Percentiles rank a stretch among this genome's conserved stretches.
Conservation (phyloP, 2,797 vertebrate genomes). For the Lophius americanus region DNA sequence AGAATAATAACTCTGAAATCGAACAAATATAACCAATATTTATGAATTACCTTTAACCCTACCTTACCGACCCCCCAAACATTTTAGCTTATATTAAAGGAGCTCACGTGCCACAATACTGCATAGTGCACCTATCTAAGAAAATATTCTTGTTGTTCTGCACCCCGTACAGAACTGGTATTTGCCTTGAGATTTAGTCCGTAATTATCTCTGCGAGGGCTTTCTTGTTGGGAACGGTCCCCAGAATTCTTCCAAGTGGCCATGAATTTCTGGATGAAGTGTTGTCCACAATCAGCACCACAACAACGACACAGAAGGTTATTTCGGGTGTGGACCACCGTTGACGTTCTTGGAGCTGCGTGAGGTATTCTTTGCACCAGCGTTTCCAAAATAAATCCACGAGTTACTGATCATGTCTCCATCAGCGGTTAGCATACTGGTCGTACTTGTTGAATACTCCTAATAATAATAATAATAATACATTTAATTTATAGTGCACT, state of each 20-base stretch:
- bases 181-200: no score
- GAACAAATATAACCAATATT: no score
- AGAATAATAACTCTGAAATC: no score
- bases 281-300: constrained; percentile 23
- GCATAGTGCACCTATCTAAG: no score
- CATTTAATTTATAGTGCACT: no score
- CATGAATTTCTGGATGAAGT: constrained; percentile 23
- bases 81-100: no score
- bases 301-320: not conserved
- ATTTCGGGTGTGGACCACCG: not conserved
- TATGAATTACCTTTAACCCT: no score
- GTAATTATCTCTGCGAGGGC: not conserved
- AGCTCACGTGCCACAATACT: no score
- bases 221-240: not conserved
- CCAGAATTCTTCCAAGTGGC: not conserved
- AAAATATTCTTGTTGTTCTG: no score
- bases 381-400: constrained; percentile 17
- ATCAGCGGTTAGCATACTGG: constrained; percentile 11
- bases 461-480: constrained; percentile 8
- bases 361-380: constrained; percentile 19
- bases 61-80: no score
- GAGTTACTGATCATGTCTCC: constrained; percentile 35
- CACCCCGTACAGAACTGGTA: no score
- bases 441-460: constrained; percentile 15
- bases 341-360: constrained; percentile 16